Base-by-base conservation (phyloP, 2,113 vertebrate species). In the Carettochelys insculpta region DNA sequence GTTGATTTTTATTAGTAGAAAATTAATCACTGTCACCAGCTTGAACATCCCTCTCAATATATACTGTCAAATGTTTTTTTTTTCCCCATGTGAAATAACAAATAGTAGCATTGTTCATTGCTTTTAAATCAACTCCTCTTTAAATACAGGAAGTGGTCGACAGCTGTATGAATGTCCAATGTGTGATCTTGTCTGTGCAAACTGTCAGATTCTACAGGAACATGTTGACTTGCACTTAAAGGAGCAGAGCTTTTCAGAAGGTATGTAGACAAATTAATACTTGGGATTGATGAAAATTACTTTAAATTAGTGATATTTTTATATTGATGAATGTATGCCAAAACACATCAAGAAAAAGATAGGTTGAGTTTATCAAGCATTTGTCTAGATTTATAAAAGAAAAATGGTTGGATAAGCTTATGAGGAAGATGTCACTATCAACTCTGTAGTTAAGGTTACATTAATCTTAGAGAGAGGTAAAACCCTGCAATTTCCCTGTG, bases 151-250 rank as follows among this genome's bases (percentile, higher is more conserved):
- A 87, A 86, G 73, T 89, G 53, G 8, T 87, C 95, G 98, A 48
- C 93, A 94, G 47, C 85, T 94, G 0, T 98, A 98, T 90, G 95
- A 98, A n/a, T 99, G 99, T 90, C 99, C 99, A 25, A 96, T 99
- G 97, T 99, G 99, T 94, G 89, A 95, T 20, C 97, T 99, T 83
- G 96, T 98, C 47, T 99, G 98, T 96, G 90, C 94, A 52, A 89
- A 97, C 94, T 96, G 98, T 92, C 90, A 90, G 87, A 97, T 98
- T 82, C 98, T 99, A 47, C 98, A 99, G 92, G 98, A 99, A 86
- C 99, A 99, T 1, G 98, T 99, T 85, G 98, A 99, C 71, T 97
- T 99, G 45, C 99, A 99, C 95, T 97, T 99, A 85, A 97, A 98
- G 80, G 97, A 98, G 31, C 95, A 83, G 45, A 93, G 25, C 93